These are phyloP conservation scores for Sturnus vulgaris DNA, from an alignment of 2,113 vertebrate genomes.

Conservation along the genomic window DNA sequence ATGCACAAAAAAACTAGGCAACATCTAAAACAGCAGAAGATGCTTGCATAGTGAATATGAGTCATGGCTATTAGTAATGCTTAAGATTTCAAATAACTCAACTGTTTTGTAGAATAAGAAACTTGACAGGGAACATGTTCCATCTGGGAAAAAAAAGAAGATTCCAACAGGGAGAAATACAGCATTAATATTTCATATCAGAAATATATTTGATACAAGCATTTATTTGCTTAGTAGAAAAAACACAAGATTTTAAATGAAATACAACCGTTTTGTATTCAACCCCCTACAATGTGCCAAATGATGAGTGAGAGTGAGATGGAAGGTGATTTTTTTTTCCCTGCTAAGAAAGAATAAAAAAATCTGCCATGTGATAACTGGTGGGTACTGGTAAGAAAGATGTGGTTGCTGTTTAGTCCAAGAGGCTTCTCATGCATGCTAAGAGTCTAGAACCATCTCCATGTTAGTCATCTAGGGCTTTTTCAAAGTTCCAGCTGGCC, in stretches of 20 bases:
- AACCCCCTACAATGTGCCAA: not conserved
- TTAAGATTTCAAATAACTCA: conserved; percentile 39
- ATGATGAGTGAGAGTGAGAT: not conserved
- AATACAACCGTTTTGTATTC: not conserved
- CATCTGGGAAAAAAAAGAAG: not conserved
- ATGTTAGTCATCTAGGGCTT: not conserved
- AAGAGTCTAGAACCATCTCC: not conserved
- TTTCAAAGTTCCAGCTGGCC: not conserved
- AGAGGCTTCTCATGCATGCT: not conserved
- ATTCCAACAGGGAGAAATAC: not conserved
- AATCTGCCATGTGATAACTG: not conserved
- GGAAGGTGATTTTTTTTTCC: not conserved
- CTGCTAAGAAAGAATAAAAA: not conserved
- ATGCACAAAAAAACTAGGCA: not conserved
- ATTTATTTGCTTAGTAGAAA: not conserved
- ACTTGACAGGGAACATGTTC: conserved; percentile 10
- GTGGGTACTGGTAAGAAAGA: not conserved
- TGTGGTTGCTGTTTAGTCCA: not conserved
- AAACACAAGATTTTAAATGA: not conserved
- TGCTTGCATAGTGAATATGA: not conserved
- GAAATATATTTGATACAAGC: not conserved
- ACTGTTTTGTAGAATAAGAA: conserved; percentile 26
- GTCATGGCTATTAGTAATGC: not conserved
- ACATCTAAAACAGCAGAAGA: not conserved
- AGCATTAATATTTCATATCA: not conserved